Base-by-base conservation (phyloP, 2,797 vertebrate species). In the Argya squamiceps region DNA sequence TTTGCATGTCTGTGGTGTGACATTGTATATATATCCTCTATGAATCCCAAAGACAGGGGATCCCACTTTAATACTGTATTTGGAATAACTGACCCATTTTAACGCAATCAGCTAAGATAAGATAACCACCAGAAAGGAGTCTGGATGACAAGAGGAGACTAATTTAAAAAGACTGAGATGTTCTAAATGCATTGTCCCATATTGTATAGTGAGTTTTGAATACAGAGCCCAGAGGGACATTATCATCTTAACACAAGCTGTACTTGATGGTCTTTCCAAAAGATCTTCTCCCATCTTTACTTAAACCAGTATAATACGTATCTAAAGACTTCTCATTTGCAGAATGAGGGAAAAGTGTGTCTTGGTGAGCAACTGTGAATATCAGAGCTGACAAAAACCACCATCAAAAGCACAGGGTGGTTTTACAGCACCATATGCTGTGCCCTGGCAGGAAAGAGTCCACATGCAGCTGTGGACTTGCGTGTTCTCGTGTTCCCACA, bases 401-500 rank as follows among this genome's bases (percentile, higher is more conserved):
- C 12, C 24, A 10, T 32, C 0, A 0, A 78, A 55, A 64, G 65
- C 81, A 41, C 20, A 0, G 12, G 43, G 22, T 65, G n/a, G 36
- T 53, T 85, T 65, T 79, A 27, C 44, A 78, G 82, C 37, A 22
- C 36, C 4, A 7, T 0, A 0, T 43, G 81, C 36, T 62, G 37
- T 81, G 65, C 18, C 67, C 49, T 64, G 82, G 32, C 62, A 69
- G 44, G 36, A 34, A 58, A 12, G 64, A 46, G 60, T 37, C 76
- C 49, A 16, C 1, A 0, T 63, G 69, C 37, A 58, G 36, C 60
- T 52, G 37, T 39, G 41, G n/a, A 22, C 0, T 0, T 60, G 55
- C 0, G 0, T 59, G 63, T 59, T 52, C 79, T 50, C 2, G 0
- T 21, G 21, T 70, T 60, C 44, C 62, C 24, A 3, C 27, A 12